Conservation (phyloP, 2,113 vertebrate species). For the Scolopax mira region DNA sequence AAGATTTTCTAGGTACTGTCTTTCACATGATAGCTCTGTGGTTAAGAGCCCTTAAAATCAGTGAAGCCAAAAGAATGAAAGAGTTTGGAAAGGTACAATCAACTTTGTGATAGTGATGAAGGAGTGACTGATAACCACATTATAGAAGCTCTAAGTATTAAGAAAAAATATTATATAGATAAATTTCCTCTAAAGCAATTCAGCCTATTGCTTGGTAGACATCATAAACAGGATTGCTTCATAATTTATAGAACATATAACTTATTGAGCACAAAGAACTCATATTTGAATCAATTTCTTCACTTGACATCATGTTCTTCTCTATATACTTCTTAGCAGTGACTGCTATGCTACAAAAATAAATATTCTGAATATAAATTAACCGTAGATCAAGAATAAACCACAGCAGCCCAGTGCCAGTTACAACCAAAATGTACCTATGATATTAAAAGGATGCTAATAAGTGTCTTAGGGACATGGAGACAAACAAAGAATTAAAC, state of each 20-base stretch:
- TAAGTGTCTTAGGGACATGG: slow-evolving; percentile 10
- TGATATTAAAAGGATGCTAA: slow-evolving; percentile 29
- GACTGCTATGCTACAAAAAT: neutral
- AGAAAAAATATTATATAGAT: neutral
- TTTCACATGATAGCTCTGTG: neutral
- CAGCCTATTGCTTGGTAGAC: neutral
- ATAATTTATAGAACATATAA: neutral
- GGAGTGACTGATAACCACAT: neutral
- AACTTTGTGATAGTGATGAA: neutral
- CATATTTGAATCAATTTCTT: neutral
- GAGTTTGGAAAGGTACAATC: neutral
- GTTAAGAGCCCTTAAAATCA: neutral
- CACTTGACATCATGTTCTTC: slow-evolving; percentile 18
- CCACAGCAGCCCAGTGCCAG: neutral
- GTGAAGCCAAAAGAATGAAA: neutral
- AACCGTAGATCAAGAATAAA: slow-evolving; percentile 44
- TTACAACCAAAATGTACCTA: slow-evolving; percentile 49
- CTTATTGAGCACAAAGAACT: neutral
- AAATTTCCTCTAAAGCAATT: neutral
- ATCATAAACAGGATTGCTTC: neutral
- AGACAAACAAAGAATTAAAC: slow-evolving; percentile 39
- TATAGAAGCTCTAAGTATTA: neutral
- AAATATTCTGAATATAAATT: slow-evolving; percentile 45
- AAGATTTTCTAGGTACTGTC: neutral
- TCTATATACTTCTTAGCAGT: slow-evolving; percentile 13